Evolutionary conservation across 2,888 invertebrate genomes (phyloP).

Genomic region (Tubulanus polymorphus): DNA sequence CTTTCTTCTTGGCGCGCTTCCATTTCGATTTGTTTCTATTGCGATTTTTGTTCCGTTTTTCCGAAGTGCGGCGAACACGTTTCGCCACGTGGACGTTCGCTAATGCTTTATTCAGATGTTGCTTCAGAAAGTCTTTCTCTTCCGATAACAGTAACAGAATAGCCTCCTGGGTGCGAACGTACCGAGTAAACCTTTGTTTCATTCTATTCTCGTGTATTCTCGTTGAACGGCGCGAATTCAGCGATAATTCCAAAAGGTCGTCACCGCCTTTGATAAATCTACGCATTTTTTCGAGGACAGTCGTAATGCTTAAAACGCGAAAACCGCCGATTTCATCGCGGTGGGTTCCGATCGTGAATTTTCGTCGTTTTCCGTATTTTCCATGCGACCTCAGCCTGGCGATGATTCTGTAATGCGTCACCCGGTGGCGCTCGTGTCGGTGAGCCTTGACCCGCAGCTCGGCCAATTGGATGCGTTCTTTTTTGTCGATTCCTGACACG

Average conservation of each 20-base stretch:
- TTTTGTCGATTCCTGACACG: conserved; percentile 26
- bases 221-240: neutral
- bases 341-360: neutral
- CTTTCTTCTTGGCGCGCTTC: conserved; percentile 24
- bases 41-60: conserved; percentile 7
- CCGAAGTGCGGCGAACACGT: neutral
- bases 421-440: neutral
- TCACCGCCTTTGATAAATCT: neutral
- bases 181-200: neutral
- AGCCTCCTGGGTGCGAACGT: conserved; percentile 1
- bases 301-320: neutral
- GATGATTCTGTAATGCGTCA: neutral
- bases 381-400: neutral
- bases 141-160: conserved; percentile 25
- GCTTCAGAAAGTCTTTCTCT: conserved; percentile 27
- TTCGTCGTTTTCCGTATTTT: neutral
- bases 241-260: conserved; percentile 8
- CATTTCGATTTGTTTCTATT: conserved; percentile 19
- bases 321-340: neutral
- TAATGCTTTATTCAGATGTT: conserved; percentile 10
- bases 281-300: neutral
- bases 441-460: conserved; percentile 28
- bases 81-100: neutral
- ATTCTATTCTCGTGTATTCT: neutral
- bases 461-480: conserved; percentile 28